Percentiles rank a stretch among this genome's conserved stretches.
These are phyloP conservation scores for Actenoides hombroni DNA, from an alignment of 2,113 vertebrate genomes.

Conservation along the genomic window DNA sequence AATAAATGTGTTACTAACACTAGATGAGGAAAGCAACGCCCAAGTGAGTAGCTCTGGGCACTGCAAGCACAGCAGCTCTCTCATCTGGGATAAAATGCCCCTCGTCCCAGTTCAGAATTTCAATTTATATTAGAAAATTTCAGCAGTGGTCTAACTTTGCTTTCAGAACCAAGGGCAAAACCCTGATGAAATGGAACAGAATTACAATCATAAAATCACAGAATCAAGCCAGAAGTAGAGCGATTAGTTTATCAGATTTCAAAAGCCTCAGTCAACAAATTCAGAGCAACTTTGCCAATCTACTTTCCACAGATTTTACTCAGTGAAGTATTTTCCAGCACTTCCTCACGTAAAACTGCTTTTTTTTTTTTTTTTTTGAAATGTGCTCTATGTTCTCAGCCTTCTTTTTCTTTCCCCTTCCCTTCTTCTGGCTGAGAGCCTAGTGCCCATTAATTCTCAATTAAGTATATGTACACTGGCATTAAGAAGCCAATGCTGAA, in stretches of 20 bases:
- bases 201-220: background rate
- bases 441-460: background rate
- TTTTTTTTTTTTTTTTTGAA: background rate
- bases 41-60: background rate
- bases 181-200: background rate
- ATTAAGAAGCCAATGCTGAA: background rate
- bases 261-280: background rate
- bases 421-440: background rate
- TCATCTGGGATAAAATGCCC: background rate
- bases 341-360: background rate
- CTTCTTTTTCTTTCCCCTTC: background rate
- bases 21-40: background rate
- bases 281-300: background rate
- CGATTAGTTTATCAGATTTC: background rate
- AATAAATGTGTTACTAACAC: fast-evolving
- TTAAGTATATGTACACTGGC: background rate
- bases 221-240: background rate
- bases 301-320: background rate
- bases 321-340: background rate
- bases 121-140: background rate
- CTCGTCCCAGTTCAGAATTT: background rate
- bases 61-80: background rate
- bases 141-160: background rate
- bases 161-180: background rate
- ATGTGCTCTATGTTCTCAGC: background rate